These are phyloP conservation scores for Atta texana DNA, from an alignment of 1,140 invertebrate genomes.

Conservation along the genomic window DNA sequence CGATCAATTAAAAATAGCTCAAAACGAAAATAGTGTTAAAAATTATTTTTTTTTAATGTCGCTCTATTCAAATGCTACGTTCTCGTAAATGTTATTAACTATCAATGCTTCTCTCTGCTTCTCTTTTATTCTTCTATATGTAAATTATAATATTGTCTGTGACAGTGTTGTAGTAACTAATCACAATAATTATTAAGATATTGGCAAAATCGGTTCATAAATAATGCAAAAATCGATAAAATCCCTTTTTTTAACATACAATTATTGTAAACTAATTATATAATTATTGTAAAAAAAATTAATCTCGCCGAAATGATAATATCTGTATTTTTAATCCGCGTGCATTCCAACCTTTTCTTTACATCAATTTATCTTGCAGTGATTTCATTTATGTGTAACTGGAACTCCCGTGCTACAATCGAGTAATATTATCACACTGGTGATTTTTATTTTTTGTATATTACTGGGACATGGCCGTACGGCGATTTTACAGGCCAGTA, in stretches of 20 bases:
- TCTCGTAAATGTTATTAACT: neutral
- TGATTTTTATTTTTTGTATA: conserved; percentile 11
- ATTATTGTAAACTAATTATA: neutral
- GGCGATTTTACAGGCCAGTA: conserved; percentile 16
- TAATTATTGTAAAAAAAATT: neutral
- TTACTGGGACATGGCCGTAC: neutral
- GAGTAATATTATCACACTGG: conserved; percentile 2
- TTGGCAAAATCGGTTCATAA: neutral
- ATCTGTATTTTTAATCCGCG: neutral
- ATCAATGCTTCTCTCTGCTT: neutral
- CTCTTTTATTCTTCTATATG: neutral
- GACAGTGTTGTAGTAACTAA: neutral
- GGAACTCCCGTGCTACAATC: conserved; percentile 8
- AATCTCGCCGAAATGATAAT: neutral
- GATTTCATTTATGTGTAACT: neutral
- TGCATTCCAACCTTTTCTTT: neutral
- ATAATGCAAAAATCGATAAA: neutral
- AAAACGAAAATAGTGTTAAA: neutral
- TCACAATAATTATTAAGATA: neutral
- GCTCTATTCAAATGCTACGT: neutral
- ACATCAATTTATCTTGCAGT: too few species aligned
- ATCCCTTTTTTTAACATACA: neutral
- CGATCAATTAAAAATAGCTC: neutral
- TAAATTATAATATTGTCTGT: neutral
- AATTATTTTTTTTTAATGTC: neutral